Base-by-base conservation (phyloP, 2,797 vertebrate genomes). In the Propithecus perrieri region DNA sequence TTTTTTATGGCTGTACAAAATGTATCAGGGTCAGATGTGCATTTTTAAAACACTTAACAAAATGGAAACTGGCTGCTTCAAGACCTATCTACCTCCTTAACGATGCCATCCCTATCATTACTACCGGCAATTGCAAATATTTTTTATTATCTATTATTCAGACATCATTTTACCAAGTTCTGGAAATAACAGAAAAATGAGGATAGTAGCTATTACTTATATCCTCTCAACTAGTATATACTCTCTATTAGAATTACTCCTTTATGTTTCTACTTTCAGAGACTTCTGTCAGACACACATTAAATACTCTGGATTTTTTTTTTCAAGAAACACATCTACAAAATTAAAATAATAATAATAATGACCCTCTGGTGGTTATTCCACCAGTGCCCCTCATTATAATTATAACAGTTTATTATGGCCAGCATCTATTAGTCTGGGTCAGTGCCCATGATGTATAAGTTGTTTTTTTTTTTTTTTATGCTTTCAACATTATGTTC, bases 141-240 rank as follows among this genome's bases (percentile, higher is more conserved):
- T 86, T 84, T 61, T 84, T 8, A 30, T 74, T 83, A 7, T 35
- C 46, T 65, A 9, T 80, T 93, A 91, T 74, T 92, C 26, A 53
- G 50, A 85, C 85, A 20, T 53, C 18, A 50, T 46, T 48, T 30
- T 46, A 30, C 0, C 17, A 69, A 85, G 12, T 78, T 86, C 38
- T 83, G 43, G 28, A 84, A 94, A 75, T 83, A 91, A 92, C 38
- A 79, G 75, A 38, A 96, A 94, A 75, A 85, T 48, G 14, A 74
- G 15, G 5, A 6, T 33, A 20, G 3, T 48, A 65, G 20, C 3
- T 67, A 0, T 83, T 83, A 74, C 20, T 59, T 87, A 55, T 63
- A 6, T 61, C 38, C 43, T 93, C 13, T 18, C 26, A 81, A 65
- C 3, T 38, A 38, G 24, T 72, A 18, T 48, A 8, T 26, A 63